A percentile compares a stretch with the other conserved stretches of the same genome.
Conservation (phyloP, 2,888 invertebrate species). For the Holacanthella duospinosa region DNA sequence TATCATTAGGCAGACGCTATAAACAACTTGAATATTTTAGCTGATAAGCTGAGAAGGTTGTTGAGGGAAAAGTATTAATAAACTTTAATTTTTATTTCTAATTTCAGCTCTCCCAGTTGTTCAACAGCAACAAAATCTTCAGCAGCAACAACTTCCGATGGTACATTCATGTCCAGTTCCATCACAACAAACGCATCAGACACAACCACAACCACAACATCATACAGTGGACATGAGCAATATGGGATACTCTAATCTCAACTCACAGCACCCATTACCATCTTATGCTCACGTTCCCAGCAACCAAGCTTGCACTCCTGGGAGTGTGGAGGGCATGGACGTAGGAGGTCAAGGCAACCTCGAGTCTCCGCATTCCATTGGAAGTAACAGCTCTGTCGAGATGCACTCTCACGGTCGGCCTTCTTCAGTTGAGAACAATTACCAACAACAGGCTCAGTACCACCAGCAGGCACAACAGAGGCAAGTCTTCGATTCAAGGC, state of each 20-base stretch:
- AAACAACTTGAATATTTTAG: neutral
- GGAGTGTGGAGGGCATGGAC: slow-evolving; percentile 35
- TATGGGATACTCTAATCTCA: slow-evolving; percentile 35
- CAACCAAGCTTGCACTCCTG: slow-evolving; percentile 36
- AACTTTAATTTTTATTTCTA: too few species aligned
- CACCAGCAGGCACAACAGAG: slow-evolving; percentile 23
- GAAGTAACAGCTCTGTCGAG: slow-evolving; percentile 29
- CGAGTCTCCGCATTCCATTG: slow-evolving; percentile 35
- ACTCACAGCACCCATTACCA: slow-evolving; percentile 20
- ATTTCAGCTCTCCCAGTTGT: neutral
- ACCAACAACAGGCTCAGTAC: slow-evolving; percentile 29
- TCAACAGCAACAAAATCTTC: neutral
- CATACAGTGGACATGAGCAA: slow-evolving; percentile 36
- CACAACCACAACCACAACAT: slow-evolving; percentile 24
- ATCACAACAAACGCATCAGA: slow-evolving; percentile 22
- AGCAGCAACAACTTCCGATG: slow-evolving; percentile 25
- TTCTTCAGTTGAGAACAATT: slow-evolving; percentile 29
- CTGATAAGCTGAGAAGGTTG: too few species aligned
- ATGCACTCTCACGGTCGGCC: slow-evolving; percentile 29
- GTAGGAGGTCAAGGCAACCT: slow-evolving; percentile 26
- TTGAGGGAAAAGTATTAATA: too few species aligned
- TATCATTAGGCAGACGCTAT: neutral
- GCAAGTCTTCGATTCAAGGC: slow-evolving; percentile 18
- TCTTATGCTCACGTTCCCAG: slow-evolving; percentile 32
- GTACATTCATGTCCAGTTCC: slow-evolving; percentile 18